Evolutionary conservation across 1,140 invertebrate species (phyloP).

Genomic region (Neocloeon triangulifer): DNA sequence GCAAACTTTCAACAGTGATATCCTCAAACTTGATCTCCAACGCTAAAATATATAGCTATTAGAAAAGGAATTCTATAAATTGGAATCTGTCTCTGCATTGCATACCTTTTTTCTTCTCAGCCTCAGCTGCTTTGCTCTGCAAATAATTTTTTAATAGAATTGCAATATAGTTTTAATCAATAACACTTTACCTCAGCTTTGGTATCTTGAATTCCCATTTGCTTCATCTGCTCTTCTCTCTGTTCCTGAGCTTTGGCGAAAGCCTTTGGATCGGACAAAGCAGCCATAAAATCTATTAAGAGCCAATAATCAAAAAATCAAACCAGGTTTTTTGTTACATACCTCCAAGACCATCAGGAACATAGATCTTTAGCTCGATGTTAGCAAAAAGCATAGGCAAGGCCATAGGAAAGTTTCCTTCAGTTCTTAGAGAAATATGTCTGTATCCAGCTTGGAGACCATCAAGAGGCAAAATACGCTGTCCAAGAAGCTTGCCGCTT

Average conservation of each 20-base stretch:
- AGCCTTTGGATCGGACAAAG: constrained; percentile 75
- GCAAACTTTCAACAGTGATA: constrained; percentile 73
- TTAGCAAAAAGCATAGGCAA: constrained; percentile 43
- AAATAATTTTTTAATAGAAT: no score
- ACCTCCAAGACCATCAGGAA: constrained; percentile 45
- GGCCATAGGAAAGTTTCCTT: constrained; percentile 43
- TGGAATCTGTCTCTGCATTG: no score
- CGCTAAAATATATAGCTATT: constrained; percentile 11
- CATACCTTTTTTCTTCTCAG: constrained; percentile 9
- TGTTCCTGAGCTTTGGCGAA: constrained; percentile 78
- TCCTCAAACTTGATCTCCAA: constrained; percentile 65
- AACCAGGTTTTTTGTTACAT: no score
- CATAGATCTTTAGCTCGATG: constrained; percentile 46
- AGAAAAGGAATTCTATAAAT: no score
- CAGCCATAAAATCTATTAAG: constrained; percentile 79
- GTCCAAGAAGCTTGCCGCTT: constrained; percentile 42
- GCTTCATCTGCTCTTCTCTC: constrained; percentile 75
- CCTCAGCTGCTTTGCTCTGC: constrained; percentile 12
- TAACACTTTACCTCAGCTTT: no score
- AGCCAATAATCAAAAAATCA: constrained; percentile 1
- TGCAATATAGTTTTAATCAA: no score
- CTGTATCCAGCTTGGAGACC: constrained; percentile 43
- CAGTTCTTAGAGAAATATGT: constrained; percentile 44
- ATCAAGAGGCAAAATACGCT: constrained; percentile 43
- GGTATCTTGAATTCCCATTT: constrained; percentile 76